A percentile compares a stretch with the other conserved stretches of the same genome.
Conservation (phyloP, 2,888 invertebrate genomes). For the Acronicta psi region DNA sequence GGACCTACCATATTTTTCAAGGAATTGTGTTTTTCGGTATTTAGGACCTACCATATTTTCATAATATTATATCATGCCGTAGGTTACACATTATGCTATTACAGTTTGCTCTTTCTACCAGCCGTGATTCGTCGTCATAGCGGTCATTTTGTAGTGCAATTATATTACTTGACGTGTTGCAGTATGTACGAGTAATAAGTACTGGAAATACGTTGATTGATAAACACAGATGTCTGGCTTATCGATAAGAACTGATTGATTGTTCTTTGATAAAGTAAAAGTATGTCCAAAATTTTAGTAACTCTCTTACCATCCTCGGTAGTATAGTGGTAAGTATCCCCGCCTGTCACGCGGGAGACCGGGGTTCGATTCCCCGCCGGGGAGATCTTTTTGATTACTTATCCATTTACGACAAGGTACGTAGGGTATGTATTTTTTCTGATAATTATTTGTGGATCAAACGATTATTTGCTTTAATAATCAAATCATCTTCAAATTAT, state of each 20-base stretch:
- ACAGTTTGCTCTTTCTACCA: no score
- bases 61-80: no score
- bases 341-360: constrained; percentile 87
- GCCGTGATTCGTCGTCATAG: no score
- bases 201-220: no score
- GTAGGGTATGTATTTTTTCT: constrained; percentile 8
- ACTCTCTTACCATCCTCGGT: not conserved
- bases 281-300: not conserved
- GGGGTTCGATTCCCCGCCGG: constrained; percentile 41
- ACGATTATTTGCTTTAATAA: not conserved
- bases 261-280: no score
- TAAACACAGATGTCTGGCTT: not conserved
- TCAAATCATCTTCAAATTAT: constrained; percentile 15
- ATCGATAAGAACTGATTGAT: not conserved
- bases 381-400: constrained; percentile 3
- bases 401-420: constrained; percentile 7
- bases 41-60: no score
- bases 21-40: no score
- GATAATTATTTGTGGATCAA: not conserved
- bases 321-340: constrained; percentile 84
- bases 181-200: no score
- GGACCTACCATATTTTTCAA: no score
- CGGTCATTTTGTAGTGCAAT: no score
- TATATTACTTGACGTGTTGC: no score
- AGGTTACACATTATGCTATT: no score